Base-by-base conservation (phyloP, 2,888 invertebrate species). In the Coelinius sp. region DNA sequence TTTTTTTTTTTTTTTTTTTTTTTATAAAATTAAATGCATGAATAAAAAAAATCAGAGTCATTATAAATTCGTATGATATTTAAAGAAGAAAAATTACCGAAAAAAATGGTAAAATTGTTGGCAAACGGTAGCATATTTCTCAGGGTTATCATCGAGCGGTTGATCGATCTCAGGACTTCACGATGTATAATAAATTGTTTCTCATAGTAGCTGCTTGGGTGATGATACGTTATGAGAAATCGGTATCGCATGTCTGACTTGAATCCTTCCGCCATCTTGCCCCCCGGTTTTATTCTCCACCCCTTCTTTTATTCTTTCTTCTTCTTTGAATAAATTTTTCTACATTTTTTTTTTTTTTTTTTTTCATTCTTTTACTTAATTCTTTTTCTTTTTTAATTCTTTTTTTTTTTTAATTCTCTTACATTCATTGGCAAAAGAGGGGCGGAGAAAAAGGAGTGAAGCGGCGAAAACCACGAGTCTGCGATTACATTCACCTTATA, bases 191-290 rank as follows among this genome's bases (percentile, higher is more conserved):
- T 78, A 78, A 78, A 78, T 78, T 77, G 76, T 78, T 78, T 78
- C 78, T 78, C 75, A 77, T 77, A 75, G 74, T 75, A 78, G 73
- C 76, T 74, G 73, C 68, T n/a, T 71, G 73, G 77, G 76, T 76
- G 78, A 81, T 81, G 79, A 81, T 79, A 79, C 76, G 79, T 79
- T 78, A 74, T 76, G 73, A 75, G 75, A 85, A 85, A 86, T 86
- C 86, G 85, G 75, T 85, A 86, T 86, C 86, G 87, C 87, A 85
- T 86, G 87, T 86, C 86, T 85, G 82, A 80, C 83, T 81, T 83
- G 84, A 86, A 86, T 85, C 85, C 85, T 83, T 83, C 85, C 86
- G 86, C 87, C 87, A 86, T 86, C 85, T 86, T 87, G 84, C 75
- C 73, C 76, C 81, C 77, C 77, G 83, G 82, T 82, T 82, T 84